These are phyloP conservation scores for Griposia aprilina DNA, from an alignment of 2,888 invertebrate species.

Conservation along the genomic window DNA sequence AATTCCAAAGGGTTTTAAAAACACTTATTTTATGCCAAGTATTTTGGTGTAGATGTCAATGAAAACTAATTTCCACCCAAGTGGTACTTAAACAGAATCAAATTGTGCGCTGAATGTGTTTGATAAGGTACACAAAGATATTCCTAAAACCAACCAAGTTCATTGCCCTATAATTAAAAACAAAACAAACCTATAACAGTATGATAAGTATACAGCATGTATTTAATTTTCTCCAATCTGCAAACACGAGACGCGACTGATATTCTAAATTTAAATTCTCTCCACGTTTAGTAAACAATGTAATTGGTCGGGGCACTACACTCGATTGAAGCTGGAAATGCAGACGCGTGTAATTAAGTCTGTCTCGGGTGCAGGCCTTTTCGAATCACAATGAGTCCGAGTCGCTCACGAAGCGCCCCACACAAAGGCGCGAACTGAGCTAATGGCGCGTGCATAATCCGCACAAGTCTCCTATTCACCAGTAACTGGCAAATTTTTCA, in stretches of 20 bases:
- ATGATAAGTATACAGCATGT: constrained; percentile 30
- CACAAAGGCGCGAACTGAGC: constrained; percentile 82
- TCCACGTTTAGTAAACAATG: constrained; percentile 58
- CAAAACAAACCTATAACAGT: constrained; percentile 47
- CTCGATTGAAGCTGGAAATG: constrained; percentile 68
- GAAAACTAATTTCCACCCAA: constrained; percentile 45
- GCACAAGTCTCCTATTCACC: constrained; percentile 82
- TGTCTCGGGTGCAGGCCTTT: constrained; percentile 75
- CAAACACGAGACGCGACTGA: constrained; percentile 44
- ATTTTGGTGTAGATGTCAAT: constrained; percentile 44
- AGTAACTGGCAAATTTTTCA: constrained; percentile 82
- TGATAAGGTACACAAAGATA: constrained; percentile 44
- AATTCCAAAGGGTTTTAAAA: constrained; percentile 40
- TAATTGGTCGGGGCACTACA: constrained; percentile 62
- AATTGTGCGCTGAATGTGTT: constrained; percentile 44
- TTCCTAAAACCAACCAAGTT: constrained; percentile 21
- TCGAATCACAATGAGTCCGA: constrained; percentile 80
- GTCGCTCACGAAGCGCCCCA: constrained; percentile 68
- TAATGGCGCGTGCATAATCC: constrained; percentile 86
- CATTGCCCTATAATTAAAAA: constrained; percentile 52
- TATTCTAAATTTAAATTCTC: constrained; percentile 57
- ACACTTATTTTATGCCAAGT: constrained; percentile 45
- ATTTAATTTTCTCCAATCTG: constrained; percentile 54
- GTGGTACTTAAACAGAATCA: constrained; percentile 29
- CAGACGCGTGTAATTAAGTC: constrained; percentile 77